Evolutionary conservation across 2,113 vertebrate genomes (phyloP).

Genomic region (Blennius ocellaris): DNA sequence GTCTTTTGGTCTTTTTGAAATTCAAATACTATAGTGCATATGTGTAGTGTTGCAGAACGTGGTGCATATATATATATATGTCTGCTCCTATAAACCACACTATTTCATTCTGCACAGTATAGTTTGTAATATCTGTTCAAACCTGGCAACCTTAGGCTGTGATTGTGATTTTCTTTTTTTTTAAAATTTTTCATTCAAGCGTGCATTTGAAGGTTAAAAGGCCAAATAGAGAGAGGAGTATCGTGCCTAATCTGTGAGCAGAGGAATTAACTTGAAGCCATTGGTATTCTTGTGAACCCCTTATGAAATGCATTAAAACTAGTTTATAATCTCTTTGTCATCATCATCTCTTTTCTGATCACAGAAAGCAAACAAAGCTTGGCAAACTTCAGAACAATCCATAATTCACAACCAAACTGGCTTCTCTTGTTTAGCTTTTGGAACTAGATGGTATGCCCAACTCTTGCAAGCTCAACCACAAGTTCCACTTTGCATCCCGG

Average conservation of each 20-base stretch:
- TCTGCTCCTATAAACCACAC: too few relatives aligned
- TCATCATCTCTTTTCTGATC: constrained; percentile 64
- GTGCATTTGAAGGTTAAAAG: constrained; percentile 54
- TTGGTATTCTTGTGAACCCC: constrained; percentile 64
- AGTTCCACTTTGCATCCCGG: constrained; percentile 20
- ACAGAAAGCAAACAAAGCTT: constrained; percentile 68
- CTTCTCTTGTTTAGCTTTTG: constrained; percentile 23
- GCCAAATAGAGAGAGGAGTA: constrained; percentile 13
- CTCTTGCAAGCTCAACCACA: not conserved
- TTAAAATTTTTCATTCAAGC: not conserved
- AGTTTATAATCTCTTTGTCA: constrained; percentile 66
- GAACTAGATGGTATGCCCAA: not conserved
- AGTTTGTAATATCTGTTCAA: too few relatives aligned
- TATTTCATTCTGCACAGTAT: too few relatives aligned
- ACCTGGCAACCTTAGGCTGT: too few relatives aligned
- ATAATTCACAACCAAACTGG: constrained; percentile 46
- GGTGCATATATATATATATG: too few relatives aligned
- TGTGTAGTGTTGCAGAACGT: too few relatives aligned
- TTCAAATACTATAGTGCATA: too few relatives aligned
- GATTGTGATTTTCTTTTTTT: not conserved
- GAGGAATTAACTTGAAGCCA: constrained; percentile 61
- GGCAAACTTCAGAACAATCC: constrained; percentile 49
- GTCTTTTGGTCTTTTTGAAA: too few relatives aligned
- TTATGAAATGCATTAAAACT: constrained; percentile 60
- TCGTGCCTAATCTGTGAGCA: constrained; percentile 62